Evolutionary conservation across 2,888 invertebrate species (phyloP), one percentile per base, ranked within the genome.

Genomic region (Eupithecia dodoneata): DNA sequence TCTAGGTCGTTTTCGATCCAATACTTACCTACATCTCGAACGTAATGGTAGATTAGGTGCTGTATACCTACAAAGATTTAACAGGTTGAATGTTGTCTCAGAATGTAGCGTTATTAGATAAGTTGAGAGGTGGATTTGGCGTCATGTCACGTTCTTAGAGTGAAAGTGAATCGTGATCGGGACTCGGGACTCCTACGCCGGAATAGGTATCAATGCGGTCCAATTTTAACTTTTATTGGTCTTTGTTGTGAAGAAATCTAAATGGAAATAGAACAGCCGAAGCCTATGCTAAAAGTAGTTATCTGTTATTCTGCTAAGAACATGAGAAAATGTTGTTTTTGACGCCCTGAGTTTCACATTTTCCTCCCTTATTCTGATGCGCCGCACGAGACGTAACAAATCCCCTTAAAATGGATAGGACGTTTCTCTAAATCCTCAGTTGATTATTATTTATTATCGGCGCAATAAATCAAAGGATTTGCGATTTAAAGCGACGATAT

Each of bases 361-460:
- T 85, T 84, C 85, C 81, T 81, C 84, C 88, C 88, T 87, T 87
- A 91, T 92, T 92, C 88, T 86, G 88, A 91, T 90, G 91, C 91
- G 83, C 86, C 84, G 89, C 91, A 89, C 91, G 92, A 90, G 86
- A 83, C 87, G 84, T 85, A 86, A 84, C 88, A 92, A 93, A 93
- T 92, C 93, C 92, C 92, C 91, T 91, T 92, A 93, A 91, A 93
- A 93, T 92, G 92, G 92, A 93, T 91, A 91, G 90, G 91, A 92
- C 91, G 90, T 92, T 92, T 91, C 89, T 89, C 87, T 87, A 92
- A 92, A 93, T 92, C 93, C 92, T 89, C 84, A 87, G 88, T 92
- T 93, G 93, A 93, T 93, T 93, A 93, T 93, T 93, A 93, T 93
- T 93, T 93, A 93, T 93, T 93, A 92, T 92, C 93, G 90, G 85